Conservation (phyloP, 2,797 vertebrate genomes). For the Pyrrhura leucotis region DNA sequence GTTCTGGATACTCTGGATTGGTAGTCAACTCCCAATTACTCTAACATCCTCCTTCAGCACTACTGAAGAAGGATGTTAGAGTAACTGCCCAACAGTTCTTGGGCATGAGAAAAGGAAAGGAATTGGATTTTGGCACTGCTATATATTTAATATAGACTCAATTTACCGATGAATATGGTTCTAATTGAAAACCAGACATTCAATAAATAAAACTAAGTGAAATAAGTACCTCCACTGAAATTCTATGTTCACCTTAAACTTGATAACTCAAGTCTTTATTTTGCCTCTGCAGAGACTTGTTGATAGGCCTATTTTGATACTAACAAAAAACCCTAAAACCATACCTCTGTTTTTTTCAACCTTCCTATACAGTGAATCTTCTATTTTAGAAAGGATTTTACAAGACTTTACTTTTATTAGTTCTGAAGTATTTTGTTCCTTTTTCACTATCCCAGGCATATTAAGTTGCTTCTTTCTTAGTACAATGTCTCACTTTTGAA, state of each 20-base stretch:
- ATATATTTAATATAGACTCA: background rate
- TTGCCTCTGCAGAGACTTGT: background rate
- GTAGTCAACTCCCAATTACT: background rate
- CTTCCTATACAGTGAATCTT: background rate
- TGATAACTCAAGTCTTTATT: background rate
- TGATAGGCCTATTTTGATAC: background rate
- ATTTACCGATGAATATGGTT: background rate
- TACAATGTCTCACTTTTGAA: background rate
- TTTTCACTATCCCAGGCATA: background rate
- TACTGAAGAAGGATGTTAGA: background rate
- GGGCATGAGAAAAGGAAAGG: background rate
- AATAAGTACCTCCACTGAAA: background rate
- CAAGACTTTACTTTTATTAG: background rate
- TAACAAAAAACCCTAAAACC: background rate
- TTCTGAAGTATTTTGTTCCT: background rate
- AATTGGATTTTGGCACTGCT: background rate
- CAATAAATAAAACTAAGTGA: background rate
- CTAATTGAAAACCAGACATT: background rate
- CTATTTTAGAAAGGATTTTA: background rate
- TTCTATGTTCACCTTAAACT: background rate
- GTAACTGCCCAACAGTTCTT: background rate
- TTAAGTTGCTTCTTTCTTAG: background rate
- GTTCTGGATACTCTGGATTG: background rate
- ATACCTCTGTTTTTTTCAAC: background rate
- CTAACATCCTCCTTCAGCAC: background rate